Conservation (phyloP, 2,797 vertebrate species). For the Scomberomorus guttatus region DNA sequence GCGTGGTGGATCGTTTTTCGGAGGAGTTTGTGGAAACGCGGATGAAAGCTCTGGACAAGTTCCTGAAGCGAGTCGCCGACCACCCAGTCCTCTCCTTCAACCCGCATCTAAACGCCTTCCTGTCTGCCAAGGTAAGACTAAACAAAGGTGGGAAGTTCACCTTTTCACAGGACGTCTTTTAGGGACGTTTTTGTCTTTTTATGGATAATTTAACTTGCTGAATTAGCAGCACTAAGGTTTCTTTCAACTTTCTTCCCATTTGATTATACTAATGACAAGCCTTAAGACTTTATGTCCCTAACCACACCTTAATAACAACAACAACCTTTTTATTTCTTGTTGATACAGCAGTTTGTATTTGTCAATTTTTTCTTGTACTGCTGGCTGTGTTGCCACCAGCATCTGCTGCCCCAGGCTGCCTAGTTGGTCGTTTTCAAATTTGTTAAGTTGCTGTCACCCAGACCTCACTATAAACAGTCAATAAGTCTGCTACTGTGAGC, state of each 20-base stretch:
- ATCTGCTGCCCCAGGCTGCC: not conserved
- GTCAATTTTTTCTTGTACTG: too few relatives aligned
- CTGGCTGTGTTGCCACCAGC: too few relatives aligned
- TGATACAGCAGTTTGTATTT: too few relatives aligned
- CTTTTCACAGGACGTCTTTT: not conserved
- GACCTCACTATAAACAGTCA: not conserved
- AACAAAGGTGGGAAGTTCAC: not conserved
- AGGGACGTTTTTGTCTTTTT: not conserved
- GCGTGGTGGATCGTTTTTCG: constrained; percentile 97
- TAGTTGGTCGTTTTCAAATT: not conserved
- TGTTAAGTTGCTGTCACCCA: not conserved
- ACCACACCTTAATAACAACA: too few relatives aligned
- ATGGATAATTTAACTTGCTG: too few relatives aligned
- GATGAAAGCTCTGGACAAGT: constrained; percentile 96
- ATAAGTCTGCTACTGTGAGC: not conserved
- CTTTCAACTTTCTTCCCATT: too few relatives aligned
- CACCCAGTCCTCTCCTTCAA: constrained; percentile 98
- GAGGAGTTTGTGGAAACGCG: constrained; percentile 98
- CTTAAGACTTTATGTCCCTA: not conserved
- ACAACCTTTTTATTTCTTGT: too few relatives aligned
- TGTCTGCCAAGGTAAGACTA: constrained; percentile 87
- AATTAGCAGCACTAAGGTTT: too few relatives aligned
- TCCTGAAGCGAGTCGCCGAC: constrained; percentile 95
- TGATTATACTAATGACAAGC: too few relatives aligned
- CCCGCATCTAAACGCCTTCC: constrained; percentile 94